phyloP scores from a whole-genome alignment of 2,797 vertebrate genomes.

The Sarcoramphus papa region DNA sequence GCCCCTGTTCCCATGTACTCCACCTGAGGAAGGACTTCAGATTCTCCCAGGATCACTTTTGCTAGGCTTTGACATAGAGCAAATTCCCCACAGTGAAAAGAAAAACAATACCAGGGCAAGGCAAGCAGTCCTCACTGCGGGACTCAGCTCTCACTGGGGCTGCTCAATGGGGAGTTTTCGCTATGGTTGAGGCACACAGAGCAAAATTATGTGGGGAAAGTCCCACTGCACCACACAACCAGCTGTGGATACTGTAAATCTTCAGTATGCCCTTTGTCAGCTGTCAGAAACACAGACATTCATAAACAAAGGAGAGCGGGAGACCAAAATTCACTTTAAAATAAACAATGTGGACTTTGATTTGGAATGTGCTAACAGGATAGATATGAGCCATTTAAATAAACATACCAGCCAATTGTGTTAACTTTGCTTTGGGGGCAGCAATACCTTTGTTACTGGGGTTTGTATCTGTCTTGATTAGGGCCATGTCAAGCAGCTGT shows the following conservation, averaged over 20 bases:
- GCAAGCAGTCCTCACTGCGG: background rate
- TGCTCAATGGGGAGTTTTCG: slow-evolving; percentile 26
- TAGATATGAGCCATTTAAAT: slow-evolving; percentile 46
- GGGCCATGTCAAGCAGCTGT: background rate
- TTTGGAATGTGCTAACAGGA: slow-evolving; percentile 39
- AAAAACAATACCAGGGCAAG: slow-evolving; percentile 31
- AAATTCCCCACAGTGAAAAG: slow-evolving; percentile 22
- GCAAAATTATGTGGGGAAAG: background rate
- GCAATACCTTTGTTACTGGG: background rate
- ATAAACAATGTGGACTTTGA: slow-evolving; percentile 35
- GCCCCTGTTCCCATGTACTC: background rate
- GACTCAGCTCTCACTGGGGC: slow-evolving; percentile 3
- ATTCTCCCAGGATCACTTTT: background rate
- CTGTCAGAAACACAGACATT: slow-evolving; percentile 54
- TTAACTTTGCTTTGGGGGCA: slow-evolving; percentile 11
- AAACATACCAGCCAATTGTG: background rate
- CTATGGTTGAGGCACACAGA: background rate
- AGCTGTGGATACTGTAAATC: slow-evolving; percentile 28
- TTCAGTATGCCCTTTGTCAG: slow-evolving; percentile 53
- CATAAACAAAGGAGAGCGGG: slow-evolving; percentile 37
- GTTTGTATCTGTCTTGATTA: slow-evolving; percentile 43
- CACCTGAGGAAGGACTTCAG: background rate
- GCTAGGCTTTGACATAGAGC: background rate
- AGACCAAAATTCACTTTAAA: slow-evolving; percentile 49
- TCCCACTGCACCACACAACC: background rate